These are phyloP conservation scores for Rhopalosiphum maidis DNA, from an alignment of 1,140 invertebrate species.

Conservation along the genomic window DNA sequence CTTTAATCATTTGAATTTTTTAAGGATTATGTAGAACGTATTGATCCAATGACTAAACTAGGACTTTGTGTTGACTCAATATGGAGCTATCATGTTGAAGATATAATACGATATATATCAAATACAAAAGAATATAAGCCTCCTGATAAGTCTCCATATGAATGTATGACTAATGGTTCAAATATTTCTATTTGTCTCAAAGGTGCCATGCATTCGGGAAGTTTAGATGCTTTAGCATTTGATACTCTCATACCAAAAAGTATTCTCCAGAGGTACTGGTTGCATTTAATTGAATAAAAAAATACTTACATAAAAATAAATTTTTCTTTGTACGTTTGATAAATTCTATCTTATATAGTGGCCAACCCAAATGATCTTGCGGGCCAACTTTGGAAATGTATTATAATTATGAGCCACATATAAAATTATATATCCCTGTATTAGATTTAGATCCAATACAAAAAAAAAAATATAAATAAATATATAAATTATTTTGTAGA, in stretches of 20 bases:
- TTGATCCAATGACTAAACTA: constrained; percentile 90
- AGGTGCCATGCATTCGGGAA: constrained; percentile 82
- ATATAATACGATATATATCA: constrained; percentile 73
- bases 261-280: constrained; percentile 83
- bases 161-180: constrained; percentile 88
- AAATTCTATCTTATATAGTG: no score
- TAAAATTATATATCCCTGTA: no score
- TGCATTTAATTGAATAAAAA: constrained; percentile 24
- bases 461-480: no score
- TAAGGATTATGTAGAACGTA: constrained; percentile 86
- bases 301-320: neutral
- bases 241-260: constrained; percentile 96
- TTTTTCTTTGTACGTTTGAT: neutral
- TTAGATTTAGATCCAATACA: no score
- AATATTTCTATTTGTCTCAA: constrained; percentile 66
- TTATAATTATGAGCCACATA: no score
- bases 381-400: no score
- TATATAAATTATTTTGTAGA: no score
- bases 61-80: constrained; percentile 89
- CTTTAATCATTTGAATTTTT: constrained; percentile 35
- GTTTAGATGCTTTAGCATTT: constrained; percentile 92
- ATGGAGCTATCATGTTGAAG: constrained; percentile 90
- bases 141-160: constrained; percentile 90
- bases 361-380: no score
- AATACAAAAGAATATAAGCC: constrained; percentile 67